A percentile compares a stretch with the other conserved stretches of the same genome.
phyloP scores from a whole-genome alignment of 2,113 vertebrate species.

The Pterocles gutturalis region DNA sequence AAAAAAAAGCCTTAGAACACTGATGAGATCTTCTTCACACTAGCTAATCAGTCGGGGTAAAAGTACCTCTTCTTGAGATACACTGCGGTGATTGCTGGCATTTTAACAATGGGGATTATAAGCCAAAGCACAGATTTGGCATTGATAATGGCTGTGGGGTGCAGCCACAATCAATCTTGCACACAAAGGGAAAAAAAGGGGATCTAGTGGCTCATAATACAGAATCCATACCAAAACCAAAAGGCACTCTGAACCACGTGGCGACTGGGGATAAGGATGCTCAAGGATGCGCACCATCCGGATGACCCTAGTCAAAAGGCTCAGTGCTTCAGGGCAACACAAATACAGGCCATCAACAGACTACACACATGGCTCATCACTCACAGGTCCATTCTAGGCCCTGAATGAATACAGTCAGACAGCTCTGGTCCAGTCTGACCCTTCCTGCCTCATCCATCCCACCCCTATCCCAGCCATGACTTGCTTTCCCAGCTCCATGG shows the following conservation, averaged over 20 bases:
- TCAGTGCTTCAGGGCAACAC: neutral
- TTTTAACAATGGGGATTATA: neutral
- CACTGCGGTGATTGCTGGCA: neutral
- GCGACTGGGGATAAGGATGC: neutral
- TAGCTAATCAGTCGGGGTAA: neutral
- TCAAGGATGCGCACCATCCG: neutral
- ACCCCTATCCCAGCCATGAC: neutral
- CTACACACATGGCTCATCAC: accelerated
- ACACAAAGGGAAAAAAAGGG: neutral
- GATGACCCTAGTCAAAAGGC: neutral
- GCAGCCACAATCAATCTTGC: neutral
- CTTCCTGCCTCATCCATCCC: neutral
- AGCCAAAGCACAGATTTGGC: neutral
- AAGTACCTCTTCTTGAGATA: neutral
- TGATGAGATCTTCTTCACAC: neutral
- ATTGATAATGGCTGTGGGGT: neutral
- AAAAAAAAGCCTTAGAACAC: neutral
- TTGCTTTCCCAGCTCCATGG: neutral
- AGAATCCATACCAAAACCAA: neutral
- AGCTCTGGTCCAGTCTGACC: neutral
- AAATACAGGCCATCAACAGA: neutral
- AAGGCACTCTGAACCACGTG: neutral
- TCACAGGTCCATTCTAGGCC: neutral
- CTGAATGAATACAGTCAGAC: neutral
- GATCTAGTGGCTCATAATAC: neutral